Percentiles rank a stretch among this genome's conserved stretches.
Evolutionary conservation across 2,113 vertebrate species (phyloP).

Genomic region (Nansenia antarctica): DNA sequence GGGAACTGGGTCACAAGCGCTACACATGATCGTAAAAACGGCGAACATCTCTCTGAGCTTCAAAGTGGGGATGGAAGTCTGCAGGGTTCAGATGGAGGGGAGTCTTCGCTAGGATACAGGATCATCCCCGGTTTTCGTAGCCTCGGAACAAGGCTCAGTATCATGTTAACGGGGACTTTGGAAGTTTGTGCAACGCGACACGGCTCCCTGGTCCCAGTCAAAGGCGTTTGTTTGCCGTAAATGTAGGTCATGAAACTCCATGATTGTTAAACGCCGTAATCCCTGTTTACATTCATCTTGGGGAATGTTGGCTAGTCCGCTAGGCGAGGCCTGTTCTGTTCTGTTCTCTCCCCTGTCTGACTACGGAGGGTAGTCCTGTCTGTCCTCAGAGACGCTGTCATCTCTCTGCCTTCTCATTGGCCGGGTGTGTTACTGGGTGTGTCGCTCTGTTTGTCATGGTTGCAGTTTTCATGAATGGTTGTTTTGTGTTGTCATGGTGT

Average conservation of each 20-base stretch:
- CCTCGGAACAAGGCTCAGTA: conserved; percentile 60
- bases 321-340: too few species aligned
- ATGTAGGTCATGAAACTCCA: conserved; percentile 69
- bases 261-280: conserved; percentile 49
- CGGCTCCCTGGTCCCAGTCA: conserved; percentile 60
- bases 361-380: background rate
- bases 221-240: conserved; percentile 62
- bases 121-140: conserved; percentile 60
- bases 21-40: conserved; percentile 7
- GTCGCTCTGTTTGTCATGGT: conserved; percentile 41
- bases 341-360: background rate
- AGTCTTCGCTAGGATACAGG: conserved; percentile 12
- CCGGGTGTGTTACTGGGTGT: conserved; percentile 5
- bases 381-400: background rate
- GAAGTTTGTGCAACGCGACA: conserved; percentile 42
- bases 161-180: conserved; percentile 48
- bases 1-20: conserved; percentile 31
- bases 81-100: background rate
- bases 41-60: conserved; percentile 7
- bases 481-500: conserved; percentile 67
- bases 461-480: conserved; percentile 52
- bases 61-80: background rate
- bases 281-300: background rate
- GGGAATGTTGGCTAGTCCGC: background rate
- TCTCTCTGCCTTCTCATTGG: background rate